Evolutionary conservation across 2,113 vertebrate species (phyloP).

Genomic region (Bagarius yarrelli): DNA sequence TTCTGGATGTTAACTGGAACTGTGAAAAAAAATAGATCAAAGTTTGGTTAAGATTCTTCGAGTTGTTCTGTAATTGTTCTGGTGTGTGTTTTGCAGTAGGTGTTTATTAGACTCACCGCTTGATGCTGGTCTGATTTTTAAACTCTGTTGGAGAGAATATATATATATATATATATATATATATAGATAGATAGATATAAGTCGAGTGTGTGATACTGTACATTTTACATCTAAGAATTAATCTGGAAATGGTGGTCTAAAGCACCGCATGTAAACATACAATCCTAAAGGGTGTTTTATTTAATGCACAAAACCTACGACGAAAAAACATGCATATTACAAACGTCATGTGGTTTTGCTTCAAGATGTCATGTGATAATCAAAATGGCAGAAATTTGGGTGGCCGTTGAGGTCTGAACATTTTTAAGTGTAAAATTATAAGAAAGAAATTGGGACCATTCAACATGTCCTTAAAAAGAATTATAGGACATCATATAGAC

Average conservation of each 20-base stretch:
- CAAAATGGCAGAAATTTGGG: too few species aligned
- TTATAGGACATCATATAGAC: too few species aligned
- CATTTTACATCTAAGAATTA: background rate
- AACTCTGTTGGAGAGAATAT: conserved; percentile 60
- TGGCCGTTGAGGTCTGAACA: too few species aligned
- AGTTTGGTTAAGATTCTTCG: background rate
- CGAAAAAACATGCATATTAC: background rate
- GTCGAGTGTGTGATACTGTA: background rate
- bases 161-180: too few species aligned
- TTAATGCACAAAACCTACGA: background rate
- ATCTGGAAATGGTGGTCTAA: background rate
- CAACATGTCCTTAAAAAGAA: too few species aligned
- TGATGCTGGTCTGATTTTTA: conserved; percentile 58
- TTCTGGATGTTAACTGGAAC: conserved; percentile 19
- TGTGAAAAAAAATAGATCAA: background rate
- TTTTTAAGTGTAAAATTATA: too few species aligned
- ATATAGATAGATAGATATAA: too few species aligned
- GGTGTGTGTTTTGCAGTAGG: background rate
- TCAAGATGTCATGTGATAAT: background rate
- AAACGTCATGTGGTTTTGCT: background rate
- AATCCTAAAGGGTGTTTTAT: background rate
- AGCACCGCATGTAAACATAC: too few species aligned
- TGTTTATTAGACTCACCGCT: conserved; percentile 58
- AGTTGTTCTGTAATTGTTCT: background rate
- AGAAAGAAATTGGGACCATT: too few species aligned